Percentiles rank a stretch among this genome's conserved stretches.
phyloP scores from a whole-genome alignment of 1,140 invertebrate species.

The Nymphalis io region DNA sequence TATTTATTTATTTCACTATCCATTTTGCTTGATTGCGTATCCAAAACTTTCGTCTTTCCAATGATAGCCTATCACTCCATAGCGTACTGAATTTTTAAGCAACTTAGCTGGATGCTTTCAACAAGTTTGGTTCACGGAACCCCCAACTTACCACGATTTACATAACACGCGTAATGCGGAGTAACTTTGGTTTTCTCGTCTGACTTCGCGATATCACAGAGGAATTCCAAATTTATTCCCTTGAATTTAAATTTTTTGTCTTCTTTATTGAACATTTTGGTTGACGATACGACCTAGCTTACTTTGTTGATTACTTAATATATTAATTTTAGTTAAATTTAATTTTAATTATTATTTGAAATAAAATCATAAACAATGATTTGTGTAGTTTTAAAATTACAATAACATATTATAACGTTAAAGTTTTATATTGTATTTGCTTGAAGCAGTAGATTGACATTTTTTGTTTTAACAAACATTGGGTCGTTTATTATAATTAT shows the following conservation, averaged over 20 bases:
- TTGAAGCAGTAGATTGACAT: no score
- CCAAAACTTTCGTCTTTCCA: constrained; percentile 26
- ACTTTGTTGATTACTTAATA: neutral
- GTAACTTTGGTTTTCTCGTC: constrained; percentile 54
- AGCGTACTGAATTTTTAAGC: constrained; percentile 62
- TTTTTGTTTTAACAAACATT: no score
- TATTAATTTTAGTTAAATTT: neutral
- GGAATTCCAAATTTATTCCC: constrained; percentile 38
- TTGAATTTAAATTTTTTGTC: constrained; percentile 32
- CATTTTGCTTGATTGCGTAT: constrained; percentile 16
- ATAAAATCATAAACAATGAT: no score
- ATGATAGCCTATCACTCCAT: constrained; percentile 50
- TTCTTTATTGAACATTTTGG: neutral
- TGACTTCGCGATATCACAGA: constrained; percentile 37
- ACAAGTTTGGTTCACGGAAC: constrained; percentile 41
- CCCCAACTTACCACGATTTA: constrained; percentile 51
- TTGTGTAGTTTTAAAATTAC: no score
- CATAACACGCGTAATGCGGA: constrained; percentile 58
- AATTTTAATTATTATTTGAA: no score
- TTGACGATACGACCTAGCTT: neutral
- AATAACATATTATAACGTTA: no score
- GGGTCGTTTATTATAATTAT: no score
- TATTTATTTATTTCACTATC: constrained; percentile 1
- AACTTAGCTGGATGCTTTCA: constrained; percentile 54
- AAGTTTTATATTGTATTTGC: no score